Percentiles rank a stretch among this genome's conserved stretches.
These are phyloP conservation scores for Adelognathus sp. DNA, from an alignment of 2,888 invertebrate genomes.

Conservation along the genomic window DNA sequence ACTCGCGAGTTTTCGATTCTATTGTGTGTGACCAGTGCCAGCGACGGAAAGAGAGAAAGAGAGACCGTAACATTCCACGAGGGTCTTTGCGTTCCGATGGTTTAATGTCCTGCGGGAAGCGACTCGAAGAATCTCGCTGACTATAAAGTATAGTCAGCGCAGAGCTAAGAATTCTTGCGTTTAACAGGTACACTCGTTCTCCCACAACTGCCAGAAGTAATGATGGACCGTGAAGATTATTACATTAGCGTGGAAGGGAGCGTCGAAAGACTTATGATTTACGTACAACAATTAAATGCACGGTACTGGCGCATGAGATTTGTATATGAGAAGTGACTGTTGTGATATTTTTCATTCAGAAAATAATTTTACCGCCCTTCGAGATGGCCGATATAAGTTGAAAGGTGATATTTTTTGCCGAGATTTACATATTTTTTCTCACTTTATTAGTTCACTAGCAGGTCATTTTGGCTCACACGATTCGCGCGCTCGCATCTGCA, in stretches of 20 bases:
- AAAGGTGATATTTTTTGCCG: too few species aligned
- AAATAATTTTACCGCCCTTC: too few species aligned
- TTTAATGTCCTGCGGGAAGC: constrained; percentile 45
- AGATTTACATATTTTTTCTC: too few species aligned
- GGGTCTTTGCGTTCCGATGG: constrained; percentile 28
- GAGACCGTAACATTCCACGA: constrained; percentile 11
- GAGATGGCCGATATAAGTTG: too few species aligned
- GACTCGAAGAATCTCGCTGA: constrained; percentile 1
- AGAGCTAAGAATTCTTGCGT: not conserved
- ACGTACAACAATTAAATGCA: constrained; percentile 25
- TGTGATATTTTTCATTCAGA: not conserved
- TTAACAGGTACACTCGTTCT: constrained; percentile 1
- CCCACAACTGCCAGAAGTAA: constrained; percentile 3
- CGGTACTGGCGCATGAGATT: not conserved
- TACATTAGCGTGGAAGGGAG: not conserved
- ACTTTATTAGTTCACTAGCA: too few species aligned
- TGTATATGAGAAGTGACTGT: constrained; percentile 22
- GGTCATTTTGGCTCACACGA: too few species aligned
- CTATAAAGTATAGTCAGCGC: not conserved
- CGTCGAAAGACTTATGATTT: constrained; percentile 26
- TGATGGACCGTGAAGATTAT: constrained; percentile 19
- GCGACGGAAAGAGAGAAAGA: not conserved
- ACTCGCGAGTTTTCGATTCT: constrained; percentile 36
- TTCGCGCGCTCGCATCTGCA: too few species aligned
- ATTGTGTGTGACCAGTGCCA: constrained; percentile 6